Conservation (phyloP, 2,888 invertebrate genomes). For the Dolichopus griseipennis region DNA sequence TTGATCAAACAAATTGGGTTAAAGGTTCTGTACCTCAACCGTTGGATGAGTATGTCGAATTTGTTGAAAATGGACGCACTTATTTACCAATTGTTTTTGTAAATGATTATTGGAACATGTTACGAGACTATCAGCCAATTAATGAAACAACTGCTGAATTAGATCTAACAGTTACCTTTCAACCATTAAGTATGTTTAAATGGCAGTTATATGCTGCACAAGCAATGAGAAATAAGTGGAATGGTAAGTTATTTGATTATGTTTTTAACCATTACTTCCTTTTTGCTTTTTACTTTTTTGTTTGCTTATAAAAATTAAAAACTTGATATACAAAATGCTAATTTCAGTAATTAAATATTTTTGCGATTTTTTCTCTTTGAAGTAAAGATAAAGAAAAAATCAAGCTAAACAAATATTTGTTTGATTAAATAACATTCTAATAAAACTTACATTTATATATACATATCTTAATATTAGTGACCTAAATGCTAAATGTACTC, state of each 20-base stretch:
- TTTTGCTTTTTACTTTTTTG: too few species aligned
- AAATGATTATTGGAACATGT: conserved; percentile 99
- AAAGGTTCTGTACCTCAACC: conserved; percentile 85
- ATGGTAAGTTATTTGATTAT: not conserved
- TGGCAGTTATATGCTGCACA: conserved; percentile 99
- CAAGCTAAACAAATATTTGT: too few species aligned
- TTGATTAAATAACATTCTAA: too few species aligned
- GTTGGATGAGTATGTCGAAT: conserved; percentile 83
- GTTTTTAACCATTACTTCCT: too few species aligned
- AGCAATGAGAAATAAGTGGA: conserved; percentile 81
- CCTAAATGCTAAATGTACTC: too few species aligned
- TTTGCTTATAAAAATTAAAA: too few species aligned
- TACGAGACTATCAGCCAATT: conserved; percentile 85
- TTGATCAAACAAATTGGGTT: conserved; percentile 93
- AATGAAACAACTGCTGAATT: conserved; percentile 72
- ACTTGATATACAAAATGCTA: too few species aligned
- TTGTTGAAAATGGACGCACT: conserved; percentile 71
- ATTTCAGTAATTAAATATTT: too few species aligned
- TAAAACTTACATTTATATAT: too few species aligned
- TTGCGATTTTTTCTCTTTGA: too few species aligned
- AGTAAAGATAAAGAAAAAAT: too few species aligned
- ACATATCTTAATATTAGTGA: too few species aligned
- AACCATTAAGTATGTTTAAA: conserved; percentile 90
- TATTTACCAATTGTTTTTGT: conserved; percentile 92
- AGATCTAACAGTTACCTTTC: conserved; percentile 63